Conservation (phyloP, 2,113 vertebrate genomes). For the Etheostoma spectabile region DNA sequence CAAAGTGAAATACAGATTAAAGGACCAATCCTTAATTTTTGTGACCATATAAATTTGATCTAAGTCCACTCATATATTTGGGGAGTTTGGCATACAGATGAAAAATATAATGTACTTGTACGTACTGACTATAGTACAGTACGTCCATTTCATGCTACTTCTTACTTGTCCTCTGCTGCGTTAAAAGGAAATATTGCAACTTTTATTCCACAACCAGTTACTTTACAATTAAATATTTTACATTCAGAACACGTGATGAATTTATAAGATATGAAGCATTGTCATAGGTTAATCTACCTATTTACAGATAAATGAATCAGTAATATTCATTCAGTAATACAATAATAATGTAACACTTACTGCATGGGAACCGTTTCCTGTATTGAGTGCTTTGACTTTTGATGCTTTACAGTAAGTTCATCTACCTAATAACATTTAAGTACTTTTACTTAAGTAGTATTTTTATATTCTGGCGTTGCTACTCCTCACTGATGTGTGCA, state of each 20-base stretch:
- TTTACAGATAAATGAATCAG: background rate
- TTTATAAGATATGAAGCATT: background rate
- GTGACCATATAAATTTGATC: conserved; percentile 8
- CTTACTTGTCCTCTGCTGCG: background rate
- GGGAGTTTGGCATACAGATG: background rate
- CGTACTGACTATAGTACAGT: background rate
- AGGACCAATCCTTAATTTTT: conserved; percentile 16
- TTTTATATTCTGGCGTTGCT: too few relatives aligned
- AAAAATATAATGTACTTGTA: background rate
- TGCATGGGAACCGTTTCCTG: background rate
- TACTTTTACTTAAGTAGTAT: background rate
- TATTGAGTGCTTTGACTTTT: background rate
- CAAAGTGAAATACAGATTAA: conserved; percentile 45
- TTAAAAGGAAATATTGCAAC: background rate
- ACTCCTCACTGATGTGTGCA: background rate
- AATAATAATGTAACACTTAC: background rate
- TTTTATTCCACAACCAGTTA: background rate
- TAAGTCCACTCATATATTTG: conserved; percentile 1
- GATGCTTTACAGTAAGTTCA: too few relatives aligned
- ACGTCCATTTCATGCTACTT: background rate
- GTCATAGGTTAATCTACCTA: background rate
- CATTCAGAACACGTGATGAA: background rate
- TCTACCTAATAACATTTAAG: background rate
- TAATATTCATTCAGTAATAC: background rate
- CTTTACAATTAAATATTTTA: background rate